phyloP scores from a whole-genome alignment of 2,888 invertebrate genomes.

The Lepidochrysops patricia region DNA sequence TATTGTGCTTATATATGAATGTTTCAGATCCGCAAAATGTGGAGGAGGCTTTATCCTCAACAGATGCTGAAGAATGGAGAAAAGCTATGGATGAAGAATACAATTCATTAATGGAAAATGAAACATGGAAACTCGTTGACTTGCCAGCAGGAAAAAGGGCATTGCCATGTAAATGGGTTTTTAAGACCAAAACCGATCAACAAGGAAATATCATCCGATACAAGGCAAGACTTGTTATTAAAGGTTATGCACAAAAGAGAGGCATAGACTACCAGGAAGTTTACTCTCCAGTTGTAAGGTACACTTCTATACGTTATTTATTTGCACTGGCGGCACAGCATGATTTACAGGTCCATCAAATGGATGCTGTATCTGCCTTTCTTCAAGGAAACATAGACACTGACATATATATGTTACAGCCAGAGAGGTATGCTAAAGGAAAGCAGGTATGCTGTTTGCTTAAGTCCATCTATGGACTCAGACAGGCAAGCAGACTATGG shows the following conservation, averaged over 20 bases:
- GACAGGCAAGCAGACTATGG: constrained; percentile 21
- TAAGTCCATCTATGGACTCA: constrained; percentile 23
- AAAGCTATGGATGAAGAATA: constrained; percentile 1
- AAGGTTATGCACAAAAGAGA: constrained; percentile 5
- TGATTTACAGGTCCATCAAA: constrained; percentile 19
- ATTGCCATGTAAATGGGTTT: constrained; percentile 20
- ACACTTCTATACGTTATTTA: constrained; percentile 22
- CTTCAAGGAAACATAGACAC: constrained; percentile 24
- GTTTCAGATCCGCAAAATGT: constrained; percentile 10
- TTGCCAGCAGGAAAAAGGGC: constrained; percentile 10
- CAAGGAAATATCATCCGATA: constrained; percentile 15
- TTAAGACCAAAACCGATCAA: constrained; percentile 21
- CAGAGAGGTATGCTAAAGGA: constrained; percentile 17
- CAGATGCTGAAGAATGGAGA: constrained; percentile 2
- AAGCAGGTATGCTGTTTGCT: constrained; percentile 23
- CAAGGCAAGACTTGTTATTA: constrained; percentile 21
- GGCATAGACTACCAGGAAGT: constrained; percentile 21
- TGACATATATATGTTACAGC: constrained; percentile 25
- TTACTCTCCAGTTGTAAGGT: constrained; percentile 26
- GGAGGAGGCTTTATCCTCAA: not conserved
- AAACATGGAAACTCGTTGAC: not conserved
- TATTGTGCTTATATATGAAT: not conserved
- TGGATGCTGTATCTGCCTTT: constrained; percentile 26
- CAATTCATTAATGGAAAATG: constrained; percentile 1
- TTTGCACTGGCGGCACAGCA: constrained; percentile 19